A percentile compares a stretch with the other conserved stretches of the same genome.
These are phyloP conservation scores for Euura saliciscinereae DNA, from an alignment of 1,140 invertebrate species.

Conservation along the genomic window DNA sequence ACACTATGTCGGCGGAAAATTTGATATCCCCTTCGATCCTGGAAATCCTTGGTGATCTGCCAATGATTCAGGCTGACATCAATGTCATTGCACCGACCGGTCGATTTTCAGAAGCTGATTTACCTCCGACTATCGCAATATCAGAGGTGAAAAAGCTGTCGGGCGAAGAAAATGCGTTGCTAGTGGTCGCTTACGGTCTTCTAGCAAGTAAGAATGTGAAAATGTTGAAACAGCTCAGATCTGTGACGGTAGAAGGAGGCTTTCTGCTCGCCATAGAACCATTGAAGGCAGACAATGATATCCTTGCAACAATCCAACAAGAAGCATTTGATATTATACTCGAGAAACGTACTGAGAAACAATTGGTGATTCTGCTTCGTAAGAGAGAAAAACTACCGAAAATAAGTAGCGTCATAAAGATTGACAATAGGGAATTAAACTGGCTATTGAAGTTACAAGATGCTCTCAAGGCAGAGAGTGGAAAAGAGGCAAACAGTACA, in stretches of 20 bases:
- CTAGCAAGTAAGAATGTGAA: constrained; percentile 26
- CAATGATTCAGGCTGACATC: constrained; percentile 67
- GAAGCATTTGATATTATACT: constrained; percentile 43
- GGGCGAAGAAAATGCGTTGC: constrained; percentile 62
- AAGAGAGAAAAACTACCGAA: constrained; percentile 36
- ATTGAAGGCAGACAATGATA: constrained; percentile 24
- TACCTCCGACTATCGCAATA: constrained; percentile 58
- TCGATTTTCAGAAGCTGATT: constrained; percentile 55
- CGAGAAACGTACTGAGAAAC: constrained; percentile 37
- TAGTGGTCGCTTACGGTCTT: constrained; percentile 59
- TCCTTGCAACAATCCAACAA: constrained; percentile 29
- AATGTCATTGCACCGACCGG: constrained; percentile 47
- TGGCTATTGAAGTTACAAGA: constrained; percentile 65
- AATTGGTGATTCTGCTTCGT: constrained; percentile 45
- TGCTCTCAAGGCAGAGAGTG: constrained; percentile 60
- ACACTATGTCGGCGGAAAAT: constrained; percentile 51
- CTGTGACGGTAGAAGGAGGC: constrained; percentile 49
- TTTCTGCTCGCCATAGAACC: constrained; percentile 60
- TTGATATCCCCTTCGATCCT: constrained; percentile 62
- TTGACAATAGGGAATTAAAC: constrained; percentile 51
- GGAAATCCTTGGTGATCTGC: constrained; percentile 65
- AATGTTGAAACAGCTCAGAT: constrained; percentile 39
- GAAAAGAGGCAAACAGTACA: constrained; percentile 23
- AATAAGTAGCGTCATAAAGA: constrained; percentile 39
- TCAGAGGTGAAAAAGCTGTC: constrained; percentile 66